Evolutionary conservation across 2,888 invertebrate genomes (phyloP).

Genomic region (Campoplex nolae): DNA sequence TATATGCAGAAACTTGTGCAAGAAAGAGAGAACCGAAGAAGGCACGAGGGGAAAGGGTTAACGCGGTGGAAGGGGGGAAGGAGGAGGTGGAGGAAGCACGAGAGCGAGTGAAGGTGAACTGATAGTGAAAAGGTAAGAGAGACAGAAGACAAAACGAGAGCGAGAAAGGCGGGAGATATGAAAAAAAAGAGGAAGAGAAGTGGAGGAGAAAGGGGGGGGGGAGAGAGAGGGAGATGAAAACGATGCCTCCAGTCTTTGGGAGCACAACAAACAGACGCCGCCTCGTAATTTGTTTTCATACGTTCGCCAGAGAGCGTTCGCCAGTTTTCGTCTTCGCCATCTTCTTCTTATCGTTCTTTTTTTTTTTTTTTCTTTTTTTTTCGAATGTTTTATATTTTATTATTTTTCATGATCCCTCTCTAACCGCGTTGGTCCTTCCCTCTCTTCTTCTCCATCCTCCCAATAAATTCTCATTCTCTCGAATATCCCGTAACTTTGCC

Average conservation of each 20-base stretch:
- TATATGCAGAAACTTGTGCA: constrained; percentile 42
- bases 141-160: constrained; percentile 67
- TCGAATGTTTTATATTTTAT: constrained; percentile 57
- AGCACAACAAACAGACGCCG: constrained; percentile 83
- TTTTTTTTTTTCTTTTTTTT: constrained; percentile 50
- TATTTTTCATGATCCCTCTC: constrained; percentile 64
- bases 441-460: constrained; percentile 7
- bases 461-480: neutral
- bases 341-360: constrained; percentile 64
- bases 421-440: constrained; percentile 49
- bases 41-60: constrained; percentile 22
- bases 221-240: constrained; percentile 57
- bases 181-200: neutral
- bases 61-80: neutral
- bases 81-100: constrained; percentile 17
- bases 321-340: constrained; percentile 69
- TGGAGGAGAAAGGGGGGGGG: neutral
- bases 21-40: constrained; percentile 48
- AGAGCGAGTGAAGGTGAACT: constrained; percentile 60
- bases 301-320: constrained; percentile 79
- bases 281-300: constrained; percentile 84
- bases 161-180: constrained; percentile 45
- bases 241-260: constrained; percentile 70
- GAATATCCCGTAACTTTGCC: neutral
- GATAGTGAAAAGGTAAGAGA: constrained; percentile 67